Percentiles rank a stretch among this genome's conserved stretches.
Conservation (phyloP, 2,797 vertebrate genomes). For the Lycodopsis pacificus region DNA sequence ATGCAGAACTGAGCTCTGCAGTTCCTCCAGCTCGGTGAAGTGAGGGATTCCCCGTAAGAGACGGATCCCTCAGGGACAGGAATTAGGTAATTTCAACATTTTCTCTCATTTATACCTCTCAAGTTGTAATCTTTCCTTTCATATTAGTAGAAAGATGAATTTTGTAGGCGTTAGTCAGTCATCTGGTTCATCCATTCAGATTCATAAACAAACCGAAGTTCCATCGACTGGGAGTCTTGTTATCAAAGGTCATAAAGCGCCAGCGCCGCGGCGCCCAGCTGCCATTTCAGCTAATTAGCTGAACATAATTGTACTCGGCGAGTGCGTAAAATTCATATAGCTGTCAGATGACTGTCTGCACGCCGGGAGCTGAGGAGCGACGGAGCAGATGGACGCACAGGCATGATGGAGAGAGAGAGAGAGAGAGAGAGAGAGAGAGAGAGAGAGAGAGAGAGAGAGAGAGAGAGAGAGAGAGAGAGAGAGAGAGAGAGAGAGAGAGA, state of each 20-base stretch:
- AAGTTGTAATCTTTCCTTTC: too few relatives aligned
- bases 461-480: slow-evolving; percentile 23
- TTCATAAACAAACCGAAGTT: slow-evolving; percentile 29
- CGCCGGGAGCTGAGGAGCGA: slow-evolving; percentile 14
- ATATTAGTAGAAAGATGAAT: too few relatives aligned
- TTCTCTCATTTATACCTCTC: too few relatives aligned
- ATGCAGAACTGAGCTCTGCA: background rate
- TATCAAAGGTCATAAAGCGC: slow-evolving; percentile 45
- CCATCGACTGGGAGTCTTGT: slow-evolving; percentile 13
- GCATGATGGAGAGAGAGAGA: slow-evolving; percentile 56
- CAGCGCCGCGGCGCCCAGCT: slow-evolving; percentile 20
- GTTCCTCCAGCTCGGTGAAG: background rate
- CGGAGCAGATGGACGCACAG: slow-evolving; percentile 48
- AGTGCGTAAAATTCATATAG: slow-evolving; percentile 61
- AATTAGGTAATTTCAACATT: background rate
- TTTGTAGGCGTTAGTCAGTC: too few relatives aligned
- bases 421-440: slow-evolving; percentile 26
- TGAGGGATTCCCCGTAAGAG: background rate
- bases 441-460: slow-evolving; percentile 1
- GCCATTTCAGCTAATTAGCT: slow-evolving; percentile 56
- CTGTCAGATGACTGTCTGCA: slow-evolving; percentile 46
- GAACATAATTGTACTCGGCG: slow-evolving; percentile 41
- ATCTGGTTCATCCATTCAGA: background rate
- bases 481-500: background rate
- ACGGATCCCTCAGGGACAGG: background rate